Evolutionary conservation across 2,888 invertebrate genomes (phyloP).

Genomic region (Malthinus flaveolus): DNA sequence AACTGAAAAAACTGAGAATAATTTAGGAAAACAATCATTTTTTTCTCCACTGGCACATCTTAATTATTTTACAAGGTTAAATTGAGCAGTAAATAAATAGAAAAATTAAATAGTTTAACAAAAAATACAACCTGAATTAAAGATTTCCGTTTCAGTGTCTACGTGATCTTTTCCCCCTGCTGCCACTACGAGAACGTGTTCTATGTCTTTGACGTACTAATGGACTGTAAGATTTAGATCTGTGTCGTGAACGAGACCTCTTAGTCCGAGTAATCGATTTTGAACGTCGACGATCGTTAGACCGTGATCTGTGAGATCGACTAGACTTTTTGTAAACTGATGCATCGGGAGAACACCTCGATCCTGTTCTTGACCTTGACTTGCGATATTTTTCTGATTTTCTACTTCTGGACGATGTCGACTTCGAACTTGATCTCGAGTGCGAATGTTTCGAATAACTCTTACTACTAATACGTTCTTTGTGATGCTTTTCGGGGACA

Average conservation of each 20-base stretch:
- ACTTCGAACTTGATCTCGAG: slow-evolving; percentile 31
- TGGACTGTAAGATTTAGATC: slow-evolving; percentile 37
- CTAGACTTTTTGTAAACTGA: background rate
- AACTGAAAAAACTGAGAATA: too few relatives aligned
- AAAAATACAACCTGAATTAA: slow-evolving; percentile 33
- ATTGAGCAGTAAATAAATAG: too few relatives aligned
- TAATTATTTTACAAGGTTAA: too few relatives aligned
- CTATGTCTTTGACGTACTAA: slow-evolving; percentile 33
- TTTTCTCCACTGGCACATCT: too few relatives aligned
- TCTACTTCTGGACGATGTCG: slow-evolving; percentile 22
- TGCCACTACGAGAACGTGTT: slow-evolving; percentile 38
- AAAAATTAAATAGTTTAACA: slow-evolving; percentile 9
- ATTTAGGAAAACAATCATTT: too few relatives aligned
- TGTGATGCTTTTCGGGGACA: slow-evolving; percentile 3
- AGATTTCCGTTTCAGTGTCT: slow-evolving; percentile 38
- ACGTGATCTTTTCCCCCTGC: slow-evolving; percentile 43
- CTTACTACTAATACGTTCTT: slow-evolving; percentile 5
- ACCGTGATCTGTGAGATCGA: slow-evolving; percentile 21
- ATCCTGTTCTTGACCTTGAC: slow-evolving; percentile 20
- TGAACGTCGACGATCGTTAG: slow-evolving; percentile 26
- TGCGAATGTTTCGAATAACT: slow-evolving; percentile 23
- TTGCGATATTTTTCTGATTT: slow-evolving; percentile 1
- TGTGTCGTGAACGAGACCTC: slow-evolving; percentile 33
- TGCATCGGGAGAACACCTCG: slow-evolving; percentile 16
- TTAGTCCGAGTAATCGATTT: slow-evolving; percentile 22